A percentile compares a stretch with the other conserved stretches of the same genome.
These are phyloP conservation scores for Metopia argyrocephala DNA, from an alignment of 2,888 invertebrate species.

Conservation along the genomic window DNA sequence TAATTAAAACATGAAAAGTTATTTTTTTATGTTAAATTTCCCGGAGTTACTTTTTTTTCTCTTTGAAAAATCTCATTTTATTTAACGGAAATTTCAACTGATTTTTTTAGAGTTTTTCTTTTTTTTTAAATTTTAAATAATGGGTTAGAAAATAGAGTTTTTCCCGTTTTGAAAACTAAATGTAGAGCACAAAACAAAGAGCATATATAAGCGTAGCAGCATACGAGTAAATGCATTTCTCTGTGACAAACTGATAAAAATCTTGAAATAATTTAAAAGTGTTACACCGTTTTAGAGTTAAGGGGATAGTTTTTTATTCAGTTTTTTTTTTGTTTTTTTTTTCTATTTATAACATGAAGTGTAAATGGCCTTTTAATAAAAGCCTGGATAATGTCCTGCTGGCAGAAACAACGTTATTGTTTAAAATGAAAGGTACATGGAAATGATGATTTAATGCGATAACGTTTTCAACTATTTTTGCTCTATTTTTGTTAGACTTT, in stretches of 20 bases:
- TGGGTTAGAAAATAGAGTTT: slow-evolving; percentile 36
- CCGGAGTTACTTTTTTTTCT: background rate
- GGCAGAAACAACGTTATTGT: slow-evolving; percentile 28
- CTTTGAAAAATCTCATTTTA: too few species aligned
- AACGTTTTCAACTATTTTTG: too few species aligned
- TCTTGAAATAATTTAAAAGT: slow-evolving; percentile 15
- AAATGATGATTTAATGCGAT: background rate
- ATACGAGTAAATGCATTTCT: slow-evolving; percentile 2
- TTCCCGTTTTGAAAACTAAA: slow-evolving; percentile 8
- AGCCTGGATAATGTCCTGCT: slow-evolving; percentile 46
- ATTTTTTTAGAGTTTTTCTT: background rate
- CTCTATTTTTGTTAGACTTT: too few species aligned
- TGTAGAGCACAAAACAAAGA: slow-evolving; percentile 11
- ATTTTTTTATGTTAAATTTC: too few species aligned
- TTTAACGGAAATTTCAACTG: slow-evolving; percentile 7
- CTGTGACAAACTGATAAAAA: background rate
- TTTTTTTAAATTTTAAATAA: slow-evolving; percentile 30
- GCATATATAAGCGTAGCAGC: too few species aligned
- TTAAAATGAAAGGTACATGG: background rate
- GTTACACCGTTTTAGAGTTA: too few species aligned
- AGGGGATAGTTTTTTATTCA: too few species aligned
- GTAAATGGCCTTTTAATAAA: slow-evolving; percentile 46
- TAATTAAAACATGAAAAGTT: too few species aligned
- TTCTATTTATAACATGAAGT: slow-evolving; percentile 35
- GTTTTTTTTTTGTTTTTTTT: too few species aligned